These are phyloP conservation scores for Sitobion miscanthi DNA, from an alignment of 1,140 invertebrate species.

Conservation along the genomic window DNA sequence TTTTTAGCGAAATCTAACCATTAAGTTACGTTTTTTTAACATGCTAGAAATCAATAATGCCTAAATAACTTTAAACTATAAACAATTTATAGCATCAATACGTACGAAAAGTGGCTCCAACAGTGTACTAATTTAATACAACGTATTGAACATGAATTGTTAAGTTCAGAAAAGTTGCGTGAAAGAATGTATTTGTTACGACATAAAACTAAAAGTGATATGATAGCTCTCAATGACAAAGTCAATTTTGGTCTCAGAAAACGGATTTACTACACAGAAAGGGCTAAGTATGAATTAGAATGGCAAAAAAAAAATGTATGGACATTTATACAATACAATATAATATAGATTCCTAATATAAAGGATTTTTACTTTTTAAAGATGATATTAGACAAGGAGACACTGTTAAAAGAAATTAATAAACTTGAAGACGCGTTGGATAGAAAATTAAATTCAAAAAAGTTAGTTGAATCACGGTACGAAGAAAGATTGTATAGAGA, in stretches of 20 bases:
- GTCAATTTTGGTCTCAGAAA: slow-evolving; percentile 82
- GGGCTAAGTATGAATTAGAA: slow-evolving; percentile 80
- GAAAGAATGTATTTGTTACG: slow-evolving; percentile 79
- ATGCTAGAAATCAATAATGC: background rate
- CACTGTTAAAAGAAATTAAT: slow-evolving; percentile 40
- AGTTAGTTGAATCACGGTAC: slow-evolving; percentile 36
- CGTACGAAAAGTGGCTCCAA: slow-evolving; percentile 82
- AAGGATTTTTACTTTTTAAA: background rate
- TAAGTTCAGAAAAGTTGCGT: slow-evolving; percentile 74
- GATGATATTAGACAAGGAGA: slow-evolving; percentile 43
- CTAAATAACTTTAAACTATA: background rate
- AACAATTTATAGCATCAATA: slow-evolving; percentile 61
- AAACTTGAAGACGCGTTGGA: slow-evolving; percentile 40
- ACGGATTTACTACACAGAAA: slow-evolving; percentile 83
- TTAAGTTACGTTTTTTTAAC: background rate
- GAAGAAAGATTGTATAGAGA: slow-evolving; percentile 27
- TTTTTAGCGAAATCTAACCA: background rate
- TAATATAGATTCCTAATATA: background rate
- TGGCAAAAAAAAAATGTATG: slow-evolving; percentile 83
- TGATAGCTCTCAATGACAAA: slow-evolving; percentile 78
- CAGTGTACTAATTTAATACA: slow-evolving; percentile 76
- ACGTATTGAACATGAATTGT: slow-evolving; percentile 77
- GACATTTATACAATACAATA: background rate
- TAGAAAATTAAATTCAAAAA: slow-evolving; percentile 44
- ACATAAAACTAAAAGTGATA: slow-evolving; percentile 76